These are phyloP conservation scores for Trichechus manatus DNA, from an alignment of 2,113 vertebrate genomes.

Conservation along the genomic window DNA sequence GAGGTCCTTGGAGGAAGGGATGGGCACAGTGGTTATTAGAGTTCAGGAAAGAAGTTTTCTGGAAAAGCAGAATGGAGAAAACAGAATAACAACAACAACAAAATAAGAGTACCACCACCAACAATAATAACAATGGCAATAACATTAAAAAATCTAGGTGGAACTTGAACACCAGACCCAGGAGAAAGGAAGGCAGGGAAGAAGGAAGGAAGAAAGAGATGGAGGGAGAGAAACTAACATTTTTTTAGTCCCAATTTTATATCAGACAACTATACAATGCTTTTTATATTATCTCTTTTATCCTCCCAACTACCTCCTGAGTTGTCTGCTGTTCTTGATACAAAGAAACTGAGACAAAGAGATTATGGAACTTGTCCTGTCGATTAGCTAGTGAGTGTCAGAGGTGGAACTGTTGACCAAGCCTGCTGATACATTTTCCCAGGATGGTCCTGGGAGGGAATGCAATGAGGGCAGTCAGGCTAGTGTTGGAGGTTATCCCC, in stretches of 20 bases:
- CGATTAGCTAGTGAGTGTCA: neutral
- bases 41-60: neutral
- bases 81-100: neutral
- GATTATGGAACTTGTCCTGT: neutral
- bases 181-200: neutral
- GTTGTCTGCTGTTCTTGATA: neutral
- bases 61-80: neutral
- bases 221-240: neutral
- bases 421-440: neutral
- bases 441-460: neutral
- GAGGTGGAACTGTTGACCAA: neutral
- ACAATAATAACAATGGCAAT: neutral
- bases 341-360: neutral
- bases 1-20: neutral
- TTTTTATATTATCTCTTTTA: neutral
- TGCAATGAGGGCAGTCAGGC: fast-evolving
- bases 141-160: neutral
- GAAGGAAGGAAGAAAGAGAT: neutral
- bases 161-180: neutral
- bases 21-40: neutral
- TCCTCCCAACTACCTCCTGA: neutral
- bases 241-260: neutral
- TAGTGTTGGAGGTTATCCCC: neutral
- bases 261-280: neutral
- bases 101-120: neutral